phyloP scores from a whole-genome alignment of 53 echinoderm and acorn worm genomes.

The Astropecten irregularis region DNA sequence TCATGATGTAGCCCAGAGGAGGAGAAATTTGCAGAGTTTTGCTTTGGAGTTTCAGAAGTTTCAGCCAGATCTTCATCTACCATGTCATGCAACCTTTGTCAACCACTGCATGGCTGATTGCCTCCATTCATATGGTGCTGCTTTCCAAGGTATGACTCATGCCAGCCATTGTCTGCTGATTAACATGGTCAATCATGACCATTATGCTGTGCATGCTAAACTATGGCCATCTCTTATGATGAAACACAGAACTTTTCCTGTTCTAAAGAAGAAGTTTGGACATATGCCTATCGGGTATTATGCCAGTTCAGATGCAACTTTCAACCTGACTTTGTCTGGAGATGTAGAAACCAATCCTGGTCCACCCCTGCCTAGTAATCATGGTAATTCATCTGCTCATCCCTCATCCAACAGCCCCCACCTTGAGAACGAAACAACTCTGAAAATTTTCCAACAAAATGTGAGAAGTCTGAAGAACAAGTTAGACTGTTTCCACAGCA shows the following conservation, averaged over 20 bases:
- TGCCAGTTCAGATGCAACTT: too few species aligned
- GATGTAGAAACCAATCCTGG: too few species aligned
- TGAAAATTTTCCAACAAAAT: too few species aligned
- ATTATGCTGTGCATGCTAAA: not conserved
- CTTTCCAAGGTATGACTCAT: not conserved
- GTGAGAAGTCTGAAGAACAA: too few species aligned
- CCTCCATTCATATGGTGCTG: too few species aligned
- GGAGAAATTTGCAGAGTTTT: not conserved
- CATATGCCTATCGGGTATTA: not conserved
- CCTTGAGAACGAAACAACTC: too few species aligned
- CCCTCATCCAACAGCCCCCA: not conserved
- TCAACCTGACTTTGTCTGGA: not conserved
- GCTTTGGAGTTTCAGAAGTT: not conserved
- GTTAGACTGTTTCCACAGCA: too few species aligned
- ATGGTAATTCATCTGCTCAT: not conserved
- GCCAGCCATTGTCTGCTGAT: not conserved
- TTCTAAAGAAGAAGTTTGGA: too few species aligned
- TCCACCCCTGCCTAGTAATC: too few species aligned
- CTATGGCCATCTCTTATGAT: not conserved
- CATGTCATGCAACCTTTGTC: too few species aligned
- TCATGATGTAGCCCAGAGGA: not conserved
- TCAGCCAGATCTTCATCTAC: not conserved
- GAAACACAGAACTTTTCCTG: too few species aligned
- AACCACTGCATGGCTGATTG: too few species aligned
- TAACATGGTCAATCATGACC: not conserved